Base-by-base conservation (phyloP, 2,797 vertebrate genomes). In the Malacoctenus gilli region DNA sequence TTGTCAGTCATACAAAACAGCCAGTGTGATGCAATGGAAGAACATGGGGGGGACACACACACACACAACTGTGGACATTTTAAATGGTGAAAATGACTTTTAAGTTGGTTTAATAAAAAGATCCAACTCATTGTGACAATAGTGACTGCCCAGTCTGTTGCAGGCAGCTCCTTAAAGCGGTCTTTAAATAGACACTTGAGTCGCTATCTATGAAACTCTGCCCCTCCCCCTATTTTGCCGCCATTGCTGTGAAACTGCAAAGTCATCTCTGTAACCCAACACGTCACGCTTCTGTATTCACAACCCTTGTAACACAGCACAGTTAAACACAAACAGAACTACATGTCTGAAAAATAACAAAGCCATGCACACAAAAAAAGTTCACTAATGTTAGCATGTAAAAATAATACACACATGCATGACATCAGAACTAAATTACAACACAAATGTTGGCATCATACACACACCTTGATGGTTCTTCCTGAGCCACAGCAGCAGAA, bases 161-260 rank as follows among this genome's bases (percentile, higher is more conserved):
- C 31, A 59, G 37, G 28, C 58, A 37, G 19, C 22, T 59, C 9
- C 34, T 34, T 50, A 11, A 43, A 52, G 38, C 13, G 18, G 32
- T 57, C 79, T 70, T 59, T 52, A 77, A 84, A 86, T 84, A 82
- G 77, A 67, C 1, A 28, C 25, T 2, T 41, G 39, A 43, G 48
- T 31, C 30, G 65, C 63, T 78, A 73, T 78, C 67, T 80, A 37
- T 75, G 53, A 86, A 64, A 54, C 31, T 28, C 23, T 38, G 16
- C 37, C 40, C 58, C 64, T 34, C 66, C 74, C 55, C n/a, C 14
- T 55, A 21, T n/a, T 39, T 23, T 30, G 8, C 51, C 13, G 3
- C 68, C 75, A 73, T 79, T 52, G 57, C 66, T 62, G 44, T 68
- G 5, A 76, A 84, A 83, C 54, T 73, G 69, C 81, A 77, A 18